Base-by-base conservation (phyloP, 2,797 vertebrate species). In the Knipowitschia caucasica region DNA sequence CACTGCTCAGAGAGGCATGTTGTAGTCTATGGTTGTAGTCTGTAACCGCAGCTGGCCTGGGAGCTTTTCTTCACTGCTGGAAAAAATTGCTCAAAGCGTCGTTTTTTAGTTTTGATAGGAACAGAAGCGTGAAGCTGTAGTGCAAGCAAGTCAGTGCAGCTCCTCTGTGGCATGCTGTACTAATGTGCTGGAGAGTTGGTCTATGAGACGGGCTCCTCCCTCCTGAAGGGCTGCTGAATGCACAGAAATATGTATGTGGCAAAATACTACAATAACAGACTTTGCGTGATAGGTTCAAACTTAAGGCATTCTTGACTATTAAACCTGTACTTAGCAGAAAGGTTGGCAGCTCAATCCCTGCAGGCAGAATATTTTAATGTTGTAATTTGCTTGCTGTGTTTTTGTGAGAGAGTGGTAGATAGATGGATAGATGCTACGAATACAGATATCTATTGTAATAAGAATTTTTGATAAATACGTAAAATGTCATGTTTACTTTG, bases 101-200 rank as follows among this genome's bases (percentile, higher is more conserved):
- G 20, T 51, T 35, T 8, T 15, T 0, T 9, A 34, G 44, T 52
- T 56, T 59, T 38, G 14, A 62, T 3, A 23, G 12, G 33, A 55
- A 20, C 5, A 53, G 14, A 24, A 34, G 33, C 20, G 7, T 50
- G 35, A 25, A 12, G 11, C 25, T 59, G 5, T 11, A 20, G 36
- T 34, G 66, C 71, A 73, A 39, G 66, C 71, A 73, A 39, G 69
- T 67, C 62, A 50, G 47, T 67, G 73, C 71, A 68, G 39, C 33
- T 29, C 18, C n/a, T 34, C 46, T 43, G 34, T 62, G 68, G 24
- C 46, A 27, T 44, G 1, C 26, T 25, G 31, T 10, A 63, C 45
- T 43, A 29, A 59, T 29, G 44, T 2, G 2, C 21, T 53, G 59
- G 24, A 21, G n/a, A 5, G 50, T 43, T 23, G 30, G 31, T 34